Evolutionary conservation across 2,113 vertebrate genomes (phyloP).

Genomic region (Ondatra zibethicus): DNA sequence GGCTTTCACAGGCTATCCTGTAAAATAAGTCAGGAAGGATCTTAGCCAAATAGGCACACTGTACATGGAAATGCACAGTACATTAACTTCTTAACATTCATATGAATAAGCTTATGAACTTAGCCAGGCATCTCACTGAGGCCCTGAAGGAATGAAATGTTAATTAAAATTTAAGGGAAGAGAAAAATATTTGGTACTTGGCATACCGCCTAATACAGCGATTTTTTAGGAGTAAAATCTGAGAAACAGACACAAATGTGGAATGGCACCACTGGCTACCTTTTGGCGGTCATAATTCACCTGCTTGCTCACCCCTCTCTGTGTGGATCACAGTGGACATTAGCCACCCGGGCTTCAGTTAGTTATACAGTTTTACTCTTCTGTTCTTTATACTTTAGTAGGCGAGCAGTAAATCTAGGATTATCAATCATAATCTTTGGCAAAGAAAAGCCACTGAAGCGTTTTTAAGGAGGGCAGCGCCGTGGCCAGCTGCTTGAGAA

Average conservation of each 20-base stretch:
- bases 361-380: slow-evolving; percentile 1
- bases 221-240: slow-evolving; percentile 46
- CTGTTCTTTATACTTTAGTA: slow-evolving; percentile 55
- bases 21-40: slow-evolving; percentile 3
- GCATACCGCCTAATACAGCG: neutral
- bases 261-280: neutral
- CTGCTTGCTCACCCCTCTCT: neutral
- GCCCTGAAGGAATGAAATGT: slow-evolving; percentile 60
- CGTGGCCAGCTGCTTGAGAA: slow-evolving; percentile 30
- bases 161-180: slow-evolving; percentile 68
- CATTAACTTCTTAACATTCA: slow-evolving; percentile 65
- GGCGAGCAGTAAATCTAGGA: slow-evolving; percentile 51
- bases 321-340: slow-evolving; percentile 17
- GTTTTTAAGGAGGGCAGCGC: slow-evolving; percentile 43
- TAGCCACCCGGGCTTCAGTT: neutral
- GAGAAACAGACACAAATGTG: neutral
- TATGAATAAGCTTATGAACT: slow-evolving; percentile 69
- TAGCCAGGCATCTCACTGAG: slow-evolving; percentile 54
- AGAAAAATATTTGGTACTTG: slow-evolving; percentile 36
- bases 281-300: neutral
- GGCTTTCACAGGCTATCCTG: neutral
- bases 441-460: slow-evolving; percentile 45
- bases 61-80: slow-evolving; percentile 53
- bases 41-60: slow-evolving; percentile 36
- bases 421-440: slow-evolving; percentile 67